A percentile compares a stretch with the other conserved stretches of the same genome.
Conservation (phyloP, 2,888 invertebrate genomes). For the Xylota sylvarum region DNA sequence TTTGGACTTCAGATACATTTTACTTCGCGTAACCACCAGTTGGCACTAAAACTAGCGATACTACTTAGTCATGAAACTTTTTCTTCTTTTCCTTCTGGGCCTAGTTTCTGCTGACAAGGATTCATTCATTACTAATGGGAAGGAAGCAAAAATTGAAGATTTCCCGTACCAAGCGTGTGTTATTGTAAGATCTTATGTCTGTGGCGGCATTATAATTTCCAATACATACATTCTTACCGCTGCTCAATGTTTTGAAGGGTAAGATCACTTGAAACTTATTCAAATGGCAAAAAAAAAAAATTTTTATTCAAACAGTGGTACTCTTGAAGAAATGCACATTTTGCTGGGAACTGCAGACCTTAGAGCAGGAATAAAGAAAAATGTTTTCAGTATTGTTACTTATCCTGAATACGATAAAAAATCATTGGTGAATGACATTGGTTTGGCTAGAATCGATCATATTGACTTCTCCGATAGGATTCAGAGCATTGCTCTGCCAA, state of each 20-base stretch:
- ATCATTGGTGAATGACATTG: not conserved
- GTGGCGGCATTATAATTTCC: slow-evolving; percentile 3
- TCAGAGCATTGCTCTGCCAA: not conserved
- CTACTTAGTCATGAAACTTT: too few relatives aligned
- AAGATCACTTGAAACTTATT: too few relatives aligned
- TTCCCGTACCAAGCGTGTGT: not conserved
- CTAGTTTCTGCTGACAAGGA: too few relatives aligned
- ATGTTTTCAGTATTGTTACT: not conserved
- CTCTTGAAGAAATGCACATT: too few relatives aligned
- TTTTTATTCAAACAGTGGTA: too few relatives aligned
- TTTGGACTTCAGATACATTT: too few relatives aligned
- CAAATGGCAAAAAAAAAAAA: too few relatives aligned
- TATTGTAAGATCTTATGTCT: not conserved
- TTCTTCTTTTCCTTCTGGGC: too few relatives aligned
- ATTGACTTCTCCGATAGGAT: not conserved
- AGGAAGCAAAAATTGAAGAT: not conserved
- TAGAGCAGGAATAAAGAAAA: too few relatives aligned
- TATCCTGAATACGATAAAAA: not conserved
- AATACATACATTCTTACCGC: not conserved
- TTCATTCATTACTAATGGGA: not conserved
- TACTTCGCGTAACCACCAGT: too few relatives aligned
- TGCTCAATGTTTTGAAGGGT: not conserved
- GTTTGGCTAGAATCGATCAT: not conserved
- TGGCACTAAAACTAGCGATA: too few relatives aligned
- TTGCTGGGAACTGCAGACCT: too few relatives aligned